Conservation (phyloP, 1,140 invertebrate genomes). For the fruit fly (Drosophila melanogaster) region DNA sequence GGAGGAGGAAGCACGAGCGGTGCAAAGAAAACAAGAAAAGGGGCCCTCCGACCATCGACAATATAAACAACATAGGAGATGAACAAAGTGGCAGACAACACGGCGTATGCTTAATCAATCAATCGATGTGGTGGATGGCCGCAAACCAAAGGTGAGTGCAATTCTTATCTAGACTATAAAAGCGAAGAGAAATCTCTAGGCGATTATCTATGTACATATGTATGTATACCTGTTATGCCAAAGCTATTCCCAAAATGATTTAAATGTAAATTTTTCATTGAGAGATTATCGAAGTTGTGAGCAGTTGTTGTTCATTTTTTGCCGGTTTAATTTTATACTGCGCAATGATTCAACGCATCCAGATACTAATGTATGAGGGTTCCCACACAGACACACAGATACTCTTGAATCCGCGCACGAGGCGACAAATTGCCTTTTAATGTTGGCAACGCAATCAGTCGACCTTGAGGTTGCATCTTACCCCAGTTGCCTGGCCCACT, state of each 20-base stretch:
- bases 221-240: constrained; percentile 38
- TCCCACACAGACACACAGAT: constrained; percentile 9
- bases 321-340: constrained; percentile 37
- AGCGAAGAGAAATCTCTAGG: no score
- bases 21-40: constrained; percentile 57
- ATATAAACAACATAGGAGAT: constrained; percentile 9
- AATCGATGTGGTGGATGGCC: constrained; percentile 8
- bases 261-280: constrained; percentile 23
- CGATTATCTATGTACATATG: constrained; percentile 7
- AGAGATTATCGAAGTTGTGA: constrained; percentile 27
- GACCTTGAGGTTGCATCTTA: constrained; percentile 70
- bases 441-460: constrained; percentile 51
- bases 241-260: constrained; percentile 13
- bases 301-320: constrained; percentile 13
- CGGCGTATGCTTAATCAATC: constrained; percentile 62
- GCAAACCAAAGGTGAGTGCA: no score
- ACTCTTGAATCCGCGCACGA: constrained; percentile 25
- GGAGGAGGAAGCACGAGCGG: constrained; percentile 43
- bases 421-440: constrained; percentile 69
- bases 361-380: constrained; percentile 19
- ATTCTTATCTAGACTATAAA: no score
- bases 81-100: constrained; percentile 21
- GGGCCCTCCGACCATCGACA: no score
- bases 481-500: constrained; percentile 20
- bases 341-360: constrained; percentile 45